phyloP scores from a whole-genome alignment of 1,140 invertebrate species.

The Heliconius hewitsoni region DNA sequence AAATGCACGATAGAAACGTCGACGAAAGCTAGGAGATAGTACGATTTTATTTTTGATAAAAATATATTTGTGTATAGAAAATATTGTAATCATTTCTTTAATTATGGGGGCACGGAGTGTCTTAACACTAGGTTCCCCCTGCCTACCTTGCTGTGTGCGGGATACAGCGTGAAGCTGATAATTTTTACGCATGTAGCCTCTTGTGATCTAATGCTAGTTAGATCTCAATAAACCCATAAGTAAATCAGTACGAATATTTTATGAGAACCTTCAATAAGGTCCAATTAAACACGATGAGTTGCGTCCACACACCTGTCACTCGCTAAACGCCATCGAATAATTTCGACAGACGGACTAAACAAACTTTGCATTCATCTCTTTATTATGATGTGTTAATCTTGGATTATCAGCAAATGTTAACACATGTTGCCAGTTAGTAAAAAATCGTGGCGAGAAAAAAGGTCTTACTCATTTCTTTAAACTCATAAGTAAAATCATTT shows the following conservation, averaged over 20 bases:
- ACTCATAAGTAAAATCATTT: background rate
- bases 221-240: background rate
- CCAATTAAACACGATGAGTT: slow-evolving; percentile 64
- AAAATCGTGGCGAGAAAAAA: slow-evolving; percentile 51
- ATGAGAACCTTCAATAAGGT: slow-evolving; percentile 18
- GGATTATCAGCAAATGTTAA: slow-evolving; percentile 81
- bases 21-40: too few species aligned
- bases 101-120: too few species aligned
- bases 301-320: slow-evolving; percentile 68
- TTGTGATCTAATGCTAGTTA: background rate
- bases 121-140: too few species aligned
- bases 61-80: too few species aligned
- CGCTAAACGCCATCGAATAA: slow-evolving; percentile 68
- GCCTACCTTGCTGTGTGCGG: too few species aligned
- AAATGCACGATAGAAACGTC: background rate
- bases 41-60: too few species aligned
- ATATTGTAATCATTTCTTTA: too few species aligned
- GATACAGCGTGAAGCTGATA: too few species aligned
- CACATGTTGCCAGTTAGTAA: slow-evolving; percentile 80
- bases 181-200: too few species aligned
- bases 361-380: slow-evolving; percentile 78
- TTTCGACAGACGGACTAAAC: slow-evolving; percentile 73
- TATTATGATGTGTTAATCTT: slow-evolving; percentile 81
- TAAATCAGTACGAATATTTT: slow-evolving; percentile 11
- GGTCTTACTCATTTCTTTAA: slow-evolving; percentile 41